Conservation (phyloP, 37 sponge, comb jelly and placozoan species). For the Crambe crambe region DNA sequence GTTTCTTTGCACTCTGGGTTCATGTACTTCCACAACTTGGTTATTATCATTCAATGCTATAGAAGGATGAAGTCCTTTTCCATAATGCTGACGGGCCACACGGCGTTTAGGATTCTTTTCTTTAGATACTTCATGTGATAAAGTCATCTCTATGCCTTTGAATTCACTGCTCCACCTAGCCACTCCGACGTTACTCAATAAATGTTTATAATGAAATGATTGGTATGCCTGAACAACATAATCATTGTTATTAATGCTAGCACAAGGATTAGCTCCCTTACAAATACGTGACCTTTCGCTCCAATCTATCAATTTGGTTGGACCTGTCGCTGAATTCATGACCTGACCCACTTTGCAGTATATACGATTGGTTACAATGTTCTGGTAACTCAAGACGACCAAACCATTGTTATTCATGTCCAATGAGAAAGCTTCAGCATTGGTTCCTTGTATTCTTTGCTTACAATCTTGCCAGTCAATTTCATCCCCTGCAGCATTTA, state of each 20-base stretch:
- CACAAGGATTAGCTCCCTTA: not conserved
- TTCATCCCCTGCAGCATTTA: not conserved
- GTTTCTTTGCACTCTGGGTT: not conserved
- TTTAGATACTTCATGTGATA: too few relatives aligned
- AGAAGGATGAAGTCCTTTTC: not conserved
- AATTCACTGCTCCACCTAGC: not conserved
- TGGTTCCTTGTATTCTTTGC: not conserved
- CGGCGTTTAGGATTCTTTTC: too few relatives aligned
- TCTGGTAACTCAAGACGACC: not conserved
- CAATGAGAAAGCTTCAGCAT: not conserved
- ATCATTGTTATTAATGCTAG: not conserved
- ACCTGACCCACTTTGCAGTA: not conserved
- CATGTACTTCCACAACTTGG: not conserved
- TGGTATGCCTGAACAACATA: not conserved
- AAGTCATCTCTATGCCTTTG: not conserved
- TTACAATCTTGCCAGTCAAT: not conserved
- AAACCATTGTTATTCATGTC: not conserved
- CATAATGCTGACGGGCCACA: not conserved
- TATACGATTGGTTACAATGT: not conserved
- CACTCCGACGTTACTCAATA: not conserved
- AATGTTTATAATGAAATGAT: not conserved
- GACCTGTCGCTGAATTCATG: too few relatives aligned
- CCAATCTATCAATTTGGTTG: not conserved
- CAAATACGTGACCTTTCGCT: not conserved
- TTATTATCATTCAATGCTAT: not conserved